Base-by-base conservation (phyloP, 2,888 invertebrate genomes). In the Eulithis prunata region DNA sequence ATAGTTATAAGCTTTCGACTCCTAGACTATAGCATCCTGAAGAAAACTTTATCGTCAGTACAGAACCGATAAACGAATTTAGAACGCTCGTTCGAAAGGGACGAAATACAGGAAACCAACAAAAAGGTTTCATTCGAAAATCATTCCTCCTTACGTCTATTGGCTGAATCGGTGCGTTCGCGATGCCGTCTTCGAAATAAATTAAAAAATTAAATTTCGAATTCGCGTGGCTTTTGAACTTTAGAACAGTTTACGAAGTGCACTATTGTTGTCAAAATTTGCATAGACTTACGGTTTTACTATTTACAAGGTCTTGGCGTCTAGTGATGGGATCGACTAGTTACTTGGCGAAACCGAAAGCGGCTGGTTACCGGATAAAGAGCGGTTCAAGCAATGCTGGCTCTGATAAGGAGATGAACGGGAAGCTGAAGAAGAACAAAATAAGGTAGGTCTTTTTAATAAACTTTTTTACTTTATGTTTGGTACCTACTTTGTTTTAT, bases 361-460 rank as follows among this genome's bases (percentile, higher is more conserved):
- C 86, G 21, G 79, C 81, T 10, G 86, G 86, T 59, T 91, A 87
- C 66, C 83, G 87, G 74, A 83, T 82, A 36, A 92, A 91, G 74
- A 91, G 91, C 71, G 92, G 90, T 10, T 92, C 92, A 57, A 91
- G 90, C 61, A 68, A 68, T 76, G 86, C 77, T 5, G 90, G 91
- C 1, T 90, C 90, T 2, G 93, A 93, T 66, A 93, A 90, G 69
- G 93, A 93, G 66, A 89, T 90, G 84, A 89, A 86, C 71, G 91
- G 88, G 28, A 93, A 93, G 66, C 78, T 91, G 68, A 87, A 88
- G 63, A 84, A 88, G 47, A 81, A 82, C 10, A 93, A 93, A 80
- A 87, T 92, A 66, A 85, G 91, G 93, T 84, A 78, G 7, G 57
- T 36, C 12, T 28, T 32, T 56, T 45, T 0, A 11, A 36, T 11